Conservation (phyloP, 2,797 vertebrate species). For the Manis crassicaudata region DNA sequence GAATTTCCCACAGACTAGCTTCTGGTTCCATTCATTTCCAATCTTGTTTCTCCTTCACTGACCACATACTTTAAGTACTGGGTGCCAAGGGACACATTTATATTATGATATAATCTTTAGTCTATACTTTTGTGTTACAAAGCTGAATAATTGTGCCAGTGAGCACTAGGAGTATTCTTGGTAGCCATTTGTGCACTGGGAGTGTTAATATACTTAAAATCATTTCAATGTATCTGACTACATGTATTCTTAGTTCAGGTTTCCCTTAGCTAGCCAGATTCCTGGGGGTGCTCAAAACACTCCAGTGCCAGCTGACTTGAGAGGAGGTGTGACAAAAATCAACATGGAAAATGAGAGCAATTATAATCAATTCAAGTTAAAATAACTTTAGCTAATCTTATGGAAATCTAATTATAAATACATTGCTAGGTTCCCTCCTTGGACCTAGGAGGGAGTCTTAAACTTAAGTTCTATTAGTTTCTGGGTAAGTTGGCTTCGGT, state of each 20-base stretch:
- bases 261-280: neutral
- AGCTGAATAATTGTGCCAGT: neutral
- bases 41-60: neutral
- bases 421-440: neutral
- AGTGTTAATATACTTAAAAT: neutral
- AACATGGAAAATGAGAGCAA: neutral
- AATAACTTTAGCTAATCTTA: neutral
- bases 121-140: neutral
- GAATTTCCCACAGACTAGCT: neutral
- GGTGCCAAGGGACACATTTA: neutral
- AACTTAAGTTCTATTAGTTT: neutral
- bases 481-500: neutral
- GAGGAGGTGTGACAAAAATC: neutral
- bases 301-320: neutral
- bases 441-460: neutral
- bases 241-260: neutral
- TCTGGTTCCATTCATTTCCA: neutral
- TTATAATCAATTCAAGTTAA: conserved; percentile 23
- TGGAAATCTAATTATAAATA: neutral
- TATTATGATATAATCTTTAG: neutral
- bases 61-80: neutral
- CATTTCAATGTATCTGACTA: neutral
- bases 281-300: neutral
- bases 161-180: neutral
- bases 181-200: neutral